These are phyloP conservation scores for Drosophila hamatofila DNA, from an alignment of 2,888 invertebrate genomes.

Conservation along the genomic window DNA sequence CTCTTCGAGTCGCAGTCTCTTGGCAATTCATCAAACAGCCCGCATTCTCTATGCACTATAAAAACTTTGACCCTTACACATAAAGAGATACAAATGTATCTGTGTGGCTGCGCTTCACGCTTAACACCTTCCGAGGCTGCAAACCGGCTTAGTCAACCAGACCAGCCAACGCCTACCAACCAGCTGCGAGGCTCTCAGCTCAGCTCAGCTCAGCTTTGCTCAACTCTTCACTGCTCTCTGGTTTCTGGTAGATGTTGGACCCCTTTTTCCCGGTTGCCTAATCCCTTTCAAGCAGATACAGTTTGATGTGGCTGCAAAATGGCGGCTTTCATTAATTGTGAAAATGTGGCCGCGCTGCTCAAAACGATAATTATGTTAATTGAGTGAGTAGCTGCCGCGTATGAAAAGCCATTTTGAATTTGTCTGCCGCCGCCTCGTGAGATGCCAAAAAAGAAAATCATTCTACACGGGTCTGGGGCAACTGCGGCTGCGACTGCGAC, in stretches of 20 bases:
- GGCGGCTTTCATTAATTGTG: constrained; percentile 76
- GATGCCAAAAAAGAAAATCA: constrained; percentile 49
- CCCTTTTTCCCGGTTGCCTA: constrained; percentile 36
- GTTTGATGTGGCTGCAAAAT: constrained; percentile 50
- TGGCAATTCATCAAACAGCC: constrained; percentile 73
- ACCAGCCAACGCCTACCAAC: constrained; percentile 45
- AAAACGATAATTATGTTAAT: constrained; percentile 73
- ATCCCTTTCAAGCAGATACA: constrained; percentile 46
- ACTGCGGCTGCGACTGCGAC: constrained; percentile 12
- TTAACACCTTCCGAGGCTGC: constrained; percentile 65
- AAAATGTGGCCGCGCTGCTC: constrained; percentile 53
- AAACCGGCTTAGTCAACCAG: constrained; percentile 61
- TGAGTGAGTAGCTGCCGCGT: constrained; percentile 57
- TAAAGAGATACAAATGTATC: constrained; percentile 26
- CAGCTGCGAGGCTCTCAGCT: constrained; percentile 14
- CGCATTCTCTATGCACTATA: constrained; percentile 78
- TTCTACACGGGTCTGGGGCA: constrained; percentile 13
- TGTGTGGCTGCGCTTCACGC: constrained; percentile 51
- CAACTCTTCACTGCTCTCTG: not conserved
- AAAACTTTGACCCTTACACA: constrained; percentile 72
- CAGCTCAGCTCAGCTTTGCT: constrained; percentile 5
- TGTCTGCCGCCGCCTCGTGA: constrained; percentile 22
- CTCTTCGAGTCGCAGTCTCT: not conserved
- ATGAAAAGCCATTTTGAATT: constrained; percentile 71
- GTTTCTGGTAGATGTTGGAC: not conserved